These are phyloP conservation scores for Drusus annulatus DNA, from an alignment of 1,140 invertebrate genomes.

Conservation along the genomic window DNA sequence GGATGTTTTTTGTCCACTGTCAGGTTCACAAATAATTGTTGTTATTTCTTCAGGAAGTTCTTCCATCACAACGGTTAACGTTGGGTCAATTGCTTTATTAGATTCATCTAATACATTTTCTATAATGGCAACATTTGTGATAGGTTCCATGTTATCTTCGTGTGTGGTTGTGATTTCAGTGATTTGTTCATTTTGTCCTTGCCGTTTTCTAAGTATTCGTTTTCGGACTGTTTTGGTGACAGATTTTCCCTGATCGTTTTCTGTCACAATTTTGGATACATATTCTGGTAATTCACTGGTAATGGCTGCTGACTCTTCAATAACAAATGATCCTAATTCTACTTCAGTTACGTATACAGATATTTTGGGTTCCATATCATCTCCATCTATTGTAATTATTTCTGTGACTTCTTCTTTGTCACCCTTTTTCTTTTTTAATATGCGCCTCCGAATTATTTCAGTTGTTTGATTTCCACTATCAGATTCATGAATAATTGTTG, in stretches of 20 bases:
- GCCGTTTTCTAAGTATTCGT: not conserved
- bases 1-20: too few relatives aligned
- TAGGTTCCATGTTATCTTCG: slow-evolving; percentile 13
- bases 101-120: not conserved
- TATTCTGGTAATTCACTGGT: not conserved
- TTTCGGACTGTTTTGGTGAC: not conserved
- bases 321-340: not conserved
- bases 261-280: not conserved
- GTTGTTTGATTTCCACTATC: not conserved
- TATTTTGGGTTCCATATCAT: not conserved
- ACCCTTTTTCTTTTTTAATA: not conserved
- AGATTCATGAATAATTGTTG: not conserved
- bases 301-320: too few relatives aligned
- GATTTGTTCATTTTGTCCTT: not conserved
- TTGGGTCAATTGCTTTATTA: too few relatives aligned
- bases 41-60: slow-evolving; percentile 9
- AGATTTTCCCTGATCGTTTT: not conserved
- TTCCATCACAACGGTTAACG: not conserved
- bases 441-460: not conserved
- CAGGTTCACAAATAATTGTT: not conserved
- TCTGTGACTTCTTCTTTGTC: not conserved
- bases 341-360: not conserved
- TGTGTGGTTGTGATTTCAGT: not conserved
- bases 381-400: not conserved
- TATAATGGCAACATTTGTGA: too few relatives aligned